Evolutionary conservation across 2,113 vertebrate genomes (phyloP).

Genomic region (Edolisoma coerulescens): DNA sequence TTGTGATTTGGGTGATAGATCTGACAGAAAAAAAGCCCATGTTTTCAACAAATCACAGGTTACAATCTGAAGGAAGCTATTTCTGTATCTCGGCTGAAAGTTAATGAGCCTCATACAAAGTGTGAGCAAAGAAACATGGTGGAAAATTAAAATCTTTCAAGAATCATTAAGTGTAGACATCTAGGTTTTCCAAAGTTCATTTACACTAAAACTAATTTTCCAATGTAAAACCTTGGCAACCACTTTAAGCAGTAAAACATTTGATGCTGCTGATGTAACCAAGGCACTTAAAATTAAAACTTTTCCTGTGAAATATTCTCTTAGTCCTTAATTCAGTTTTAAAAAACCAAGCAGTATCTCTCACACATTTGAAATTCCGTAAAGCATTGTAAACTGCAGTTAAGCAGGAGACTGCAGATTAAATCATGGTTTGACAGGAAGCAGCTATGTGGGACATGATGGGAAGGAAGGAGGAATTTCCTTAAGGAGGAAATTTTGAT

Average conservation of each 20-base stretch:
- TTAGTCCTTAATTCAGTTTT: neutral
- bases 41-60: neutral
- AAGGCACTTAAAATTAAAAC: neutral
- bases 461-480: neutral
- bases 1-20: neutral
- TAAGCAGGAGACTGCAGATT: neutral
- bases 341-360: neutral
- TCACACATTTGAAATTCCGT: neutral
- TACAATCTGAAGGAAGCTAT: neutral
- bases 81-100: neutral
- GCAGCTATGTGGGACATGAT: neutral
- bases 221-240: neutral
- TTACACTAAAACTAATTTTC: neutral
- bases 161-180: neutral
- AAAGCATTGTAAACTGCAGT: neutral
- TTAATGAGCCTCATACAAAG: neutral
- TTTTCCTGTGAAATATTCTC: neutral
- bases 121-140: neutral
- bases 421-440: neutral
- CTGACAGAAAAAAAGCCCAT: neutral
- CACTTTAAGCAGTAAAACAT: neutral
- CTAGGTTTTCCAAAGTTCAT: neutral
- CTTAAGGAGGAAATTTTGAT: neutral
- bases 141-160: conserved; percentile 8
- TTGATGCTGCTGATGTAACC: neutral